A percentile compares a stretch with the other conserved stretches of the same genome.
phyloP scores from a whole-genome alignment of 2,888 invertebrate genomes.

The Scelioninae gen. 2 region DNA sequence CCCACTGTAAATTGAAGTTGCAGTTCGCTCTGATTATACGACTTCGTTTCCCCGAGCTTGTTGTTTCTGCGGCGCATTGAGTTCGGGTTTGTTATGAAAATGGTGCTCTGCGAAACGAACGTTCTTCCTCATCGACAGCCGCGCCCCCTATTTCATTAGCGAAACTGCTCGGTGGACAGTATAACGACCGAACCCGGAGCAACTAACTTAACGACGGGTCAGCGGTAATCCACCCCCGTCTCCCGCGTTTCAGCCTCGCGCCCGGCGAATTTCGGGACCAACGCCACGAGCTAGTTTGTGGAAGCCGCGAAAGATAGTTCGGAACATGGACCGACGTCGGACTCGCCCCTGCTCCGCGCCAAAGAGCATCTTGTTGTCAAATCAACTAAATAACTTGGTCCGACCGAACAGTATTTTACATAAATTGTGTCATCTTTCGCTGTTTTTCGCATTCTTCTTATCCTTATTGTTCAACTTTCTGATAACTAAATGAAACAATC shows the following conservation, averaged over 20 bases:
- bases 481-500: too few relatives aligned
- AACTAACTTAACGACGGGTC: slow-evolving; percentile 73
- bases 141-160: slow-evolving; percentile 71
- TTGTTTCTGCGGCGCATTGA: slow-evolving; percentile 39
- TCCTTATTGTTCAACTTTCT: too few relatives aligned
- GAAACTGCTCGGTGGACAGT: slow-evolving; percentile 68
- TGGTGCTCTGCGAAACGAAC: slow-evolving; percentile 42
- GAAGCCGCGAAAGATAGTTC: slow-evolving; percentile 67
- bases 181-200: slow-evolving; percentile 65
- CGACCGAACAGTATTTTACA: too few relatives aligned
- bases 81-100: slow-evolving; percentile 54
- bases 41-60: slow-evolving; percentile 39
- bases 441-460: too few relatives aligned
- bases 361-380: too few relatives aligned
- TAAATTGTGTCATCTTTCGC: too few relatives aligned
- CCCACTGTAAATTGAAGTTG: slow-evolving; percentile 40
- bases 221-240: slow-evolving; percentile 69
- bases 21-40: slow-evolving; percentile 41
- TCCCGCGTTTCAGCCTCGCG: slow-evolving; percentile 32
- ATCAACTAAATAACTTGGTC: too few relatives aligned
- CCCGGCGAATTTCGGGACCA: slow-evolving; percentile 46
- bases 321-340: slow-evolving; percentile 58
- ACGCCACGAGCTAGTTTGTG: slow-evolving; percentile 67
- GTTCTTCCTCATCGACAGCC: slow-evolving; percentile 60
- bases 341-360: too few relatives aligned